Conservation (phyloP, 2,113 vertebrate genomes). For the Podarcis muralis region DNA sequence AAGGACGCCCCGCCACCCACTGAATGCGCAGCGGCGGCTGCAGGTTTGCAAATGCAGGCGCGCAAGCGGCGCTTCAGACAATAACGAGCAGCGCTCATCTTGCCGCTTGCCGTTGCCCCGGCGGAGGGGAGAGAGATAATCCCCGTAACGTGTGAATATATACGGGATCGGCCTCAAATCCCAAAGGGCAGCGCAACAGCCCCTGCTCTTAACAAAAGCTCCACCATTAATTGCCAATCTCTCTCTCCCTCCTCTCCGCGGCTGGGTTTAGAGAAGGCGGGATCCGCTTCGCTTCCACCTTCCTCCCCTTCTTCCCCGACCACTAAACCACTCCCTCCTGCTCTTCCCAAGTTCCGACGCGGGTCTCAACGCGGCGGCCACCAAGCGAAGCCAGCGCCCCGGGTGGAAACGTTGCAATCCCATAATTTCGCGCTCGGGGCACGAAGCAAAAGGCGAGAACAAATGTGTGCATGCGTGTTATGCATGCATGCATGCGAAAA, state of each 20-base stretch:
- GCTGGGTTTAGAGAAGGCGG: background rate
- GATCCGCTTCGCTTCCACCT: background rate
- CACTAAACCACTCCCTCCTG: background rate
- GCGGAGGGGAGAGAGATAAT: background rate
- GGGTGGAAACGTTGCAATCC: background rate
- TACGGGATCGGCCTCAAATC: no score
- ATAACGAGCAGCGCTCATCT: background rate
- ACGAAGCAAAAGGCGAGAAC: background rate
- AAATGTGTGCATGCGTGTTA: background rate
- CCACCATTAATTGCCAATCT: background rate
- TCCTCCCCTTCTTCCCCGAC: background rate
- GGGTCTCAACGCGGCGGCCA: background rate
- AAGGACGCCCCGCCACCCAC: conserved; percentile 55
- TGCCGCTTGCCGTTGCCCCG: background rate
- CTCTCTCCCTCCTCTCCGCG: background rate
- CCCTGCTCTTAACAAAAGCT: conserved; percentile 47
- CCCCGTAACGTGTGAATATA: background rate
- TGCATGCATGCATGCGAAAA: background rate
- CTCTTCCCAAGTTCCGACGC: conserved; percentile 2
- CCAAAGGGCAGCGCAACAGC: background rate
- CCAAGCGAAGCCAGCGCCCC: no score
- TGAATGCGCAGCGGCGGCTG: conserved; percentile 50
- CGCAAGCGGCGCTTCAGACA: background rate
- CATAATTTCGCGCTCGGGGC: background rate
- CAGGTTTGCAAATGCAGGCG: conserved; percentile 1